Conservation (phyloP, 2,113 vertebrate species). For the Elaphurus davidianus region DNA sequence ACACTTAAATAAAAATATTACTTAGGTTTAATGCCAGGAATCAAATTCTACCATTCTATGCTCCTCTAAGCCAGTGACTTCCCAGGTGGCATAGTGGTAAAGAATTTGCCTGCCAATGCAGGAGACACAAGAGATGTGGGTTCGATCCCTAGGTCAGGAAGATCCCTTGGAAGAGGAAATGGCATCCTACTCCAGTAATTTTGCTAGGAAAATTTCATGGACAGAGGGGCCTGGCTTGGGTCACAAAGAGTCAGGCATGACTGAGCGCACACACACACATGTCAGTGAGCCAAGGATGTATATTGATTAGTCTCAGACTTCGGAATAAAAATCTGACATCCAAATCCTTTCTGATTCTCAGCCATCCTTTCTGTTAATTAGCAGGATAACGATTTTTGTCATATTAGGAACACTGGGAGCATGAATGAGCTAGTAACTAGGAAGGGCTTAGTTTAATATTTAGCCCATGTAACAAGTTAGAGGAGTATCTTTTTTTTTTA, state of each 20-base stretch:
- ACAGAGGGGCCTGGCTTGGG: background rate
- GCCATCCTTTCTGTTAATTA: background rate
- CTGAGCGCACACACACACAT: background rate
- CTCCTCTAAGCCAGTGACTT: background rate
- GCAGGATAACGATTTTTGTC: background rate
- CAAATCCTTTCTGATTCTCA: background rate
- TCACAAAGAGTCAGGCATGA: background rate
- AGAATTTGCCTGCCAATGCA: background rate
- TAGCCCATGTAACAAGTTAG: background rate
- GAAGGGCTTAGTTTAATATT: background rate
- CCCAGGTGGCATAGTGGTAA: background rate
- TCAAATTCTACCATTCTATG: background rate
- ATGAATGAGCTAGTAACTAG: background rate
- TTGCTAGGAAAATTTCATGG: background rate
- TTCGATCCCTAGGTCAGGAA: background rate
- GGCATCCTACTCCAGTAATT: background rate
- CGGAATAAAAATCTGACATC: background rate
- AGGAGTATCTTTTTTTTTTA: background rate
- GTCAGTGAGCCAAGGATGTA: background rate
- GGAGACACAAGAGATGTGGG: background rate
- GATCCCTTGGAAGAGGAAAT: background rate
- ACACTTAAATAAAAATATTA: background rate
- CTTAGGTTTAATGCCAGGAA: background rate
- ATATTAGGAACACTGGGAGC: background rate
- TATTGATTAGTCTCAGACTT: background rate